Evolutionary conservation across 2,888 invertebrate species (phyloP).

Genomic region (Philereme vetulata): DNA sequence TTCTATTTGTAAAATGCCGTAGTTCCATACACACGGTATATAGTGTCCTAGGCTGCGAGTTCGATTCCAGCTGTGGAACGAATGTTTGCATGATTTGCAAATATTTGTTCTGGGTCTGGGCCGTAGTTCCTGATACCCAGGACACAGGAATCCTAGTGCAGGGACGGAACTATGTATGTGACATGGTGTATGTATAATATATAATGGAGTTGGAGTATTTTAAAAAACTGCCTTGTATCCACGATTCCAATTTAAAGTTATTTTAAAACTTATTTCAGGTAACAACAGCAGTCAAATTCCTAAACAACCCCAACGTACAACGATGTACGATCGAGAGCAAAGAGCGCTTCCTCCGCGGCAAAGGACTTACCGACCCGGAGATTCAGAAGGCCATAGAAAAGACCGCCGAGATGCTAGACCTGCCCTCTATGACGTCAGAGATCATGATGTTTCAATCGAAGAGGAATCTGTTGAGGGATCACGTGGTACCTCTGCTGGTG

Average conservation of each 20-base stretch:
- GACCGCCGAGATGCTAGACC: constrained; percentile 75
- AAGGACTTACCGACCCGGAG: constrained; percentile 90
- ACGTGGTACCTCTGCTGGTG: constrained; percentile 88
- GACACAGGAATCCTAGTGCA: no score
- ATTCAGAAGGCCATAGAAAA: constrained; percentile 89
- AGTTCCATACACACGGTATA: not conserved
- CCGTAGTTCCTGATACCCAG: no score
- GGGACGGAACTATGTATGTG: no score
- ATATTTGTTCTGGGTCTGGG: no score
- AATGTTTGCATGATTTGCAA: not conserved
- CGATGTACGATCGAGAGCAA: constrained; percentile 90
- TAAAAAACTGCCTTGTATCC: no score
- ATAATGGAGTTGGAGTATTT: no score
- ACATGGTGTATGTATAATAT: not conserved
- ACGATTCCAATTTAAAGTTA: no score
- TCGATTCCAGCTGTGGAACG: not conserved
- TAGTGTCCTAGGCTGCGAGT: not conserved
- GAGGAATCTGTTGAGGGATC: constrained; percentile 84
- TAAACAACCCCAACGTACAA: constrained; percentile 93
- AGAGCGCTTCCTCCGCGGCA: constrained; percentile 89
- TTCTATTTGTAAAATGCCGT: not conserved
- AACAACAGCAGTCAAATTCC: constrained; percentile 92
- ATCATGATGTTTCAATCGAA: constrained; percentile 69
- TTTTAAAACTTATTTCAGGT: constrained; percentile 80
- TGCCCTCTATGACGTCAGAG: constrained; percentile 70